Base-by-base conservation (phyloP, 2,888 invertebrate species). In the Trilocha varians region DNA sequence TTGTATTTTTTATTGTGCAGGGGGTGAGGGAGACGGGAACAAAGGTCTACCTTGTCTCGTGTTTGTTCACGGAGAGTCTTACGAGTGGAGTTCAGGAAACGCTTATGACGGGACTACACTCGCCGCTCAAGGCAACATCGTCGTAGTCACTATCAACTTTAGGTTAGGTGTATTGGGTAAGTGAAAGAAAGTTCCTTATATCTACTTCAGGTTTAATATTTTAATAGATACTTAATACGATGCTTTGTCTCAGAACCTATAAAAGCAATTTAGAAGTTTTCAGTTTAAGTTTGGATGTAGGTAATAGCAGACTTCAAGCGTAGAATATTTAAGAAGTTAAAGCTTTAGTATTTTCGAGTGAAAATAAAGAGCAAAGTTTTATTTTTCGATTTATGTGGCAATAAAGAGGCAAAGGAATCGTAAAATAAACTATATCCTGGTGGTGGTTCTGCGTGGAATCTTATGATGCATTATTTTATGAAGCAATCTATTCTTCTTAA, bases 11-110 rank as follows among this genome's bases (percentile, higher is more conserved):
- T 39, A 33, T 40, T 18, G 16, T 18, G 18, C 56, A 75, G 74
- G 75, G 44, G 62, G 65, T 36, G 77, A 76, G 55, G 74, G 68
- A 32, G 77, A 74, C 45, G 66, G 66, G 45, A 89, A 88, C 59
- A 86, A 85, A 45, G 73, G 89, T 51, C 78, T 94, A 61, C 93
- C 96, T 47, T 94, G 96, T 43, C 88, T 97, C 65, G 91, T 97
- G 43, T 94, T 95, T 72, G 92, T 97, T 56, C 97, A 97, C 72
- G 97, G 97, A 40, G 98, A 98, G 77, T 96, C 97, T 16, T 98
- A 95, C 80, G 96, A 97, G 72, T 97, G 97, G 94, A 97, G 96
- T 74, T 94, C 97, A 35, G 99, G 98, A 46, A 98, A 97, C 86
- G 94, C 97, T 13, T 97, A 98, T 80, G 99, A 99, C 80, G 99